Percentiles rank a stretch among this genome's conserved stretches.
Conservation (phyloP, 2,888 invertebrate genomes). For the Xanthorhoe designata region DNA sequence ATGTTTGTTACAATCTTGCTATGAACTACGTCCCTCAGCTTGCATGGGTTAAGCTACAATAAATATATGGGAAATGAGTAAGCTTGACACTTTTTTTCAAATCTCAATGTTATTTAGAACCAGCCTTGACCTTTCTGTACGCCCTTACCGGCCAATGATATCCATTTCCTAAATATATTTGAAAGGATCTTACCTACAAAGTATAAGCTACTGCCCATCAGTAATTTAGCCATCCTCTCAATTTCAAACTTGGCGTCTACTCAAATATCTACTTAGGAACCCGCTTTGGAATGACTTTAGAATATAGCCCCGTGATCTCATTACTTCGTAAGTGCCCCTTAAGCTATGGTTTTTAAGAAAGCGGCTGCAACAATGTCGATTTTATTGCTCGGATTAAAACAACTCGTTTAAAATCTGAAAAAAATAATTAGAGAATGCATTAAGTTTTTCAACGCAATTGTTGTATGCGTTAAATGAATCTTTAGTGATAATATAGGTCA, state of each 20-base stretch:
- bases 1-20: not conserved
- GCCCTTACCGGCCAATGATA: not conserved
- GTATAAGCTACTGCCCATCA: slow-evolving; percentile 1
- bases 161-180: not conserved
- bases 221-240: slow-evolving; percentile 15
- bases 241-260: slow-evolving; percentile 18
- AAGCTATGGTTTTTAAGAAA: slow-evolving; percentile 2
- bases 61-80: too few relatives aligned
- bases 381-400: too few relatives aligned
- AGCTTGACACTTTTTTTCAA: too few relatives aligned
- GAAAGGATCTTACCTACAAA: not conserved
- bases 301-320: slow-evolving; percentile 19
- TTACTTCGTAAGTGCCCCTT: slow-evolving; percentile 20
- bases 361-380: slow-evolving; percentile 1
- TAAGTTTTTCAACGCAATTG: too few relatives aligned
- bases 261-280: slow-evolving; percentile 22
- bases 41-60: too few relatives aligned
- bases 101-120: too few relatives aligned
- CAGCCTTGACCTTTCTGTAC: too few relatives aligned
- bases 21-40: not conserved
- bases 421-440: too few relatives aligned
- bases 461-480: too few relatives aligned
- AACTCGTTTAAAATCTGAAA: too few relatives aligned
- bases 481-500: too few relatives aligned
- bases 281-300: slow-evolving; percentile 18